Percentiles rank a stretch among this genome's conserved stretches.
Conservation (phyloP, 53 echinoderm and acorn worm species). For the Glandiceps talaboti region DNA sequence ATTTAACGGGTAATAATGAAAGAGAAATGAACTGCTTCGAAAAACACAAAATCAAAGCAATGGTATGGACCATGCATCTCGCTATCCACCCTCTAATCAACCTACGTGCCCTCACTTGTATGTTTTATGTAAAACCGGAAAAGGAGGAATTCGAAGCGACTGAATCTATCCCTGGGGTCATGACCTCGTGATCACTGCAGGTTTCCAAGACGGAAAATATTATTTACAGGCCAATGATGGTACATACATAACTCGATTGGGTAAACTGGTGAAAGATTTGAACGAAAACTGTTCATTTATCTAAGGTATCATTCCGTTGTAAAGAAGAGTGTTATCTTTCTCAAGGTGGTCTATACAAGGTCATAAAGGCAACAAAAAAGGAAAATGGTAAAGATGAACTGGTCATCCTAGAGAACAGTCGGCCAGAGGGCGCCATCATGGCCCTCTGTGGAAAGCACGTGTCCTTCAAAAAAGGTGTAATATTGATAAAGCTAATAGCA, state of each 20-base stretch:
- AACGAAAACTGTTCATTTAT: constrained; percentile 38
- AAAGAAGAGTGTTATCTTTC: constrained; percentile 43
- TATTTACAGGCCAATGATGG: constrained; percentile 66
- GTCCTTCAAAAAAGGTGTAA: constrained; percentile 83
- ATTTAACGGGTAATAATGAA: constrained; percentile 23
- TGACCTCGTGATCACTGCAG: constrained; percentile 65
- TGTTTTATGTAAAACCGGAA: constrained; percentile 66
- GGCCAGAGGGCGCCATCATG: constrained; percentile 70
- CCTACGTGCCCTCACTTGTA: constrained; percentile 45
- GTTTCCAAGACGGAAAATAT: constrained; percentile 53
- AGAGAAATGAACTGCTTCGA: constrained; percentile 45
- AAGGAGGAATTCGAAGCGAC: constrained; percentile 45
- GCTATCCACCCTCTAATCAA: constrained; percentile 84
- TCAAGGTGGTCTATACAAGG: constrained; percentile 15
- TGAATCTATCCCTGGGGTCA: constrained; percentile 83
- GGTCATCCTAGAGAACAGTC: constrained; percentile 77
- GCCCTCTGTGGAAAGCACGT: constrained; percentile 35
- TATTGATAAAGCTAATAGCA: too few species aligned
- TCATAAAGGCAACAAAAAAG: not conserved
- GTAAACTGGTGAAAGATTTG: constrained; percentile 21
- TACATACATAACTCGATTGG: constrained; percentile 18
- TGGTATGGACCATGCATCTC: constrained; percentile 71
- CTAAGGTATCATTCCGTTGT: constrained; percentile 58
- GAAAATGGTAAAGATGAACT: constrained; percentile 32
- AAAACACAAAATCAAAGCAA: constrained; percentile 4